These are phyloP conservation scores for Xiphophorus hellerii DNA, from an alignment of 2,113 vertebrate genomes.

Conservation along the genomic window DNA sequence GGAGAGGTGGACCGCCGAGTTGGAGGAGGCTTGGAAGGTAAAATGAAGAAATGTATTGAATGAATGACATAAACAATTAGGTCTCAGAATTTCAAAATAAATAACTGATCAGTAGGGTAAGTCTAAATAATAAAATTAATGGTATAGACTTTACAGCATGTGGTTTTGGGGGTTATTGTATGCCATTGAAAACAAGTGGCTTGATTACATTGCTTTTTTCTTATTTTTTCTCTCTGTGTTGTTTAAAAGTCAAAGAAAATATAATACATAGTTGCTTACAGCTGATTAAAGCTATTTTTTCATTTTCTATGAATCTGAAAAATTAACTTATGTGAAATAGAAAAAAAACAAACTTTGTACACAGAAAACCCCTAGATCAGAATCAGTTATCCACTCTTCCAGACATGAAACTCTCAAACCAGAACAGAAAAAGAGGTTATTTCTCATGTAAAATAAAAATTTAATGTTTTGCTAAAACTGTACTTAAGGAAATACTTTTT, in stretches of 20 bases:
- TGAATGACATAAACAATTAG: not conserved
- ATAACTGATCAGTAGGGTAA: no score
- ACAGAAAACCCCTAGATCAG: no score
- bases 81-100: not conserved
- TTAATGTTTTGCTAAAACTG: no score
- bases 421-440: no score
- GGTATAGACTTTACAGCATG: no score
- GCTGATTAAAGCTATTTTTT: not conserved
- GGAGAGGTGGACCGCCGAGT: constrained; percentile 79
- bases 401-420: not conserved
- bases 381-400: not conserved
- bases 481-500: no score
- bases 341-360: not conserved
- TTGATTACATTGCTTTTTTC: not conserved
- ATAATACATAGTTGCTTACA: not conserved
- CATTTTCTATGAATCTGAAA: not conserved
- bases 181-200: not conserved
- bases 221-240: not conserved
- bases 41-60: not conserved
- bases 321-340: not conserved
- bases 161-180: not conserved
- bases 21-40: constrained; percentile 84
- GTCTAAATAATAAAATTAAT: not conserved
- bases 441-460: no score
- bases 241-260: not conserved